Evolutionary conservation across 2,888 invertebrate genomes (phyloP).

Genomic region (Rhagophthalmus giganteus): DNA sequence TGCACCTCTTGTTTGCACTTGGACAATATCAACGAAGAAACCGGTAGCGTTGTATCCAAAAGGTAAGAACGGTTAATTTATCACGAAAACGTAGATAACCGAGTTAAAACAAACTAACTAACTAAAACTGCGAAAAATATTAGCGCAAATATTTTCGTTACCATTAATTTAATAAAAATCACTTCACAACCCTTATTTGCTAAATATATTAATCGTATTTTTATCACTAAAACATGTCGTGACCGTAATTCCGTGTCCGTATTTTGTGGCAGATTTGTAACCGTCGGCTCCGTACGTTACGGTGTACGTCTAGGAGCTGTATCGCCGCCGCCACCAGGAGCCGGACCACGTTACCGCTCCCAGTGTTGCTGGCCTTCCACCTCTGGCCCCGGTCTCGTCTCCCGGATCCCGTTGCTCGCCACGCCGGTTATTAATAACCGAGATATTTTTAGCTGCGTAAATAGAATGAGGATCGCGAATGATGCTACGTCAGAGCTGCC

Average conservation of each 20-base stretch:
- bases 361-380: conserved; percentile 51
- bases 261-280: conserved; percentile 58
- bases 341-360: conserved; percentile 59
- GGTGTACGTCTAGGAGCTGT: conserved; percentile 67
- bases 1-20: conserved; percentile 44
- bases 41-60: conserved; percentile 43
- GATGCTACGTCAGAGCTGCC: conserved; percentile 52
- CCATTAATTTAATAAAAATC: no score
- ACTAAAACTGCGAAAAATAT: no score
- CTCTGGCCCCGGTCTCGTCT: conserved; percentile 58
- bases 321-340: conserved; percentile 55
- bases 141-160: no score
- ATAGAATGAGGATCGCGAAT: conserved; percentile 53
- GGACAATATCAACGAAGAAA: conserved; percentile 39
- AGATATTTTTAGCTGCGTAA: conserved; percentile 57
- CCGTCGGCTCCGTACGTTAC: conserved; percentile 72
- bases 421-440: conserved; percentile 54
- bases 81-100: no score
- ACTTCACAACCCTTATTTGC: no score
- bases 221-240: no score
- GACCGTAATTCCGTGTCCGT: no score
- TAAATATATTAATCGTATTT: no score
- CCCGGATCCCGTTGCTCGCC: conserved; percentile 53
- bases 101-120: no score
- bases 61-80: conserved; percentile 43